Conservation (phyloP, 2,113 vertebrate genomes). For the Haliaeetus leucogaster region DNA sequence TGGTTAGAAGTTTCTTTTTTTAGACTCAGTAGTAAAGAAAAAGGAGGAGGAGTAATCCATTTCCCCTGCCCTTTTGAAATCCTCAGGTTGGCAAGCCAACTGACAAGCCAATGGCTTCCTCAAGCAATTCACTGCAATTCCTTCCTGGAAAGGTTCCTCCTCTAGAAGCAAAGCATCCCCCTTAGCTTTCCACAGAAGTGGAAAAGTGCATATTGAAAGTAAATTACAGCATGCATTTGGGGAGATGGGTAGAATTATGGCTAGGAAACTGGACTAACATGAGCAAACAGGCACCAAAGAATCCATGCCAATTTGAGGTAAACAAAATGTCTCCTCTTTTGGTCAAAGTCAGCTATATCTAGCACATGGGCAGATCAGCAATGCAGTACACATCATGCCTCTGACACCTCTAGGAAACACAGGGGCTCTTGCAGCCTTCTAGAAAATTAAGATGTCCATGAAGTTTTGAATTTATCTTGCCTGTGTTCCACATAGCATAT, state of each 20-base stretch:
- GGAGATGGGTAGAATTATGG: background rate
- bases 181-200: background rate
- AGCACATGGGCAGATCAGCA: background rate
- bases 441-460: background rate
- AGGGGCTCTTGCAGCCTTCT: background rate
- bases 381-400: background rate
- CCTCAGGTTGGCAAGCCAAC: background rate
- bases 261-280: background rate
- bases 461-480: background rate
- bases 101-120: background rate
- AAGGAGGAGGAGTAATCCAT: background rate
- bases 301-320: background rate
- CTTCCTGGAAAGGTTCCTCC: background rate
- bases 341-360: background rate
- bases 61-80: background rate
- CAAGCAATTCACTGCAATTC: background rate
- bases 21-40: background rate
- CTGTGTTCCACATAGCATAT: background rate
- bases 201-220: background rate
- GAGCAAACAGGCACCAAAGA: background rate
- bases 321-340: background rate
- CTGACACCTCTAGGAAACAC: background rate
- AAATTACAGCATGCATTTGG: background rate
- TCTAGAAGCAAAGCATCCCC: background rate
- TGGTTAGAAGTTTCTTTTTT: background rate